Evolutionary conservation across 2,113 vertebrate genomes (phyloP).

Genomic region (Caranx melampygus): DNA sequence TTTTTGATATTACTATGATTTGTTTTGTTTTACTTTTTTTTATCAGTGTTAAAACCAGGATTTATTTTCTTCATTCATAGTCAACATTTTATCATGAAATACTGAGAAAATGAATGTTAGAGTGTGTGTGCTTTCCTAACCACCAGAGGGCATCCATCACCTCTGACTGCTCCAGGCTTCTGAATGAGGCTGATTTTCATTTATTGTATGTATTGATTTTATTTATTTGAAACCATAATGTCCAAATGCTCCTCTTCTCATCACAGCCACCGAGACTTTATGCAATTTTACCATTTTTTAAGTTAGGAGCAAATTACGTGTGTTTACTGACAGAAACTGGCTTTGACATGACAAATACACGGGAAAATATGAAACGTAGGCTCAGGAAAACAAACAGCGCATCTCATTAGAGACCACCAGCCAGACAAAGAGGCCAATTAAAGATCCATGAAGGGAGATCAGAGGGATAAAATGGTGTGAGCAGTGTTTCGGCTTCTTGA

Average conservation of each 20-base stretch:
- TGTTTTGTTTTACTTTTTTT: neutral
- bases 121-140: neutral
- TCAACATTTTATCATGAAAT: neutral
- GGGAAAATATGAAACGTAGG: neutral
- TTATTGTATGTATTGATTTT: constrained; percentile 2
- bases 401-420: constrained; percentile 19
- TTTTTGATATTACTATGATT: neutral
- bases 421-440: constrained; percentile 38
- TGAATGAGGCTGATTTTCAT: neutral
- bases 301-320: neutral
- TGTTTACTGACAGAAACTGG: neutral
- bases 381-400: neutral
- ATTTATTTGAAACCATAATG: neutral
- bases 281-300: neutral
- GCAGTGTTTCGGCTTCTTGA: constrained; percentile 54
- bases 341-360: neutral
- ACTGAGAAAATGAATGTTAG: neutral
- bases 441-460: constrained; percentile 46
- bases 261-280: neutral
- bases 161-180: constrained; percentile 12
- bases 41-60: accelerated
- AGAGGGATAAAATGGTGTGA: constrained; percentile 66
- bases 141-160: constrained; percentile 67
- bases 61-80: neutral
- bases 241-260: neutral